These are phyloP conservation scores for Prionchulus punctatus DNA, from an alignment of 2,888 invertebrate species.

Conservation along the genomic window DNA sequence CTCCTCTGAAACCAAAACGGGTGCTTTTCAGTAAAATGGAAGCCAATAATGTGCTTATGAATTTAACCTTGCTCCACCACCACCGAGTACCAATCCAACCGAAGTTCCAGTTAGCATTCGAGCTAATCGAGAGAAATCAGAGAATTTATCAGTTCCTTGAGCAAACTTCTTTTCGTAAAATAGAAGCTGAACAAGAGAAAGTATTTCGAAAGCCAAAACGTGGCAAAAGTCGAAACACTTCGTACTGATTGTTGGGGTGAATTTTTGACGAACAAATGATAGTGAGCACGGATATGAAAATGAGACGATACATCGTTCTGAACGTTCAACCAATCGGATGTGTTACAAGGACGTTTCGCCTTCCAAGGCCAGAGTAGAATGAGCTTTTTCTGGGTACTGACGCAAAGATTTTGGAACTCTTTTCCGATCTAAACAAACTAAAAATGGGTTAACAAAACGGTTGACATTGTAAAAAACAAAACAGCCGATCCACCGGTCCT, in stretches of 20 bases:
- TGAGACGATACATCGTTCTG: conserved; percentile 91
- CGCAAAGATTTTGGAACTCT: conserved; percentile 25
- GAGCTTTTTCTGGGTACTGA: conserved; percentile 89
- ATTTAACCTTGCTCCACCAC: conserved; percentile 65
- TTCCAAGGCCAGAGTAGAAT: conserved; percentile 62
- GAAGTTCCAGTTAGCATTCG: conserved; percentile 90
- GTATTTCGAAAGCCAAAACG: too few relatives aligned
- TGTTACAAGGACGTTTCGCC: conserved; percentile 41
- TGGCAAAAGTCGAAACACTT: too few relatives aligned
- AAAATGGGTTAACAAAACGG: not conserved
- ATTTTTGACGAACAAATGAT: conserved; percentile 79
- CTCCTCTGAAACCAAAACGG: conserved; percentile 49
- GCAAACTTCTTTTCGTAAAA: too few relatives aligned
- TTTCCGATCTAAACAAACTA: not conserved
- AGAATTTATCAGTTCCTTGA: conserved; percentile 54
- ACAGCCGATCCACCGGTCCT: conserved; percentile 6
- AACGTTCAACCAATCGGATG: conserved; percentile 37
- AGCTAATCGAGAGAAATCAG: conserved; percentile 88
- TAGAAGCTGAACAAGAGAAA: too few relatives aligned
- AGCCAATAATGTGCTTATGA: not conserved
- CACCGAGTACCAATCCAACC: conserved; percentile 91
- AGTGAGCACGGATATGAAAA: conserved; percentile 86
- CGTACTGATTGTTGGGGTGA: too few relatives aligned
- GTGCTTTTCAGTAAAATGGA: not conserved
- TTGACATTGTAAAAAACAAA: conserved; percentile 12